Percentiles rank a stretch among this genome's conserved stretches.
phyloP scores from a whole-genome alignment of 2,888 invertebrate species.

The Geotrupes spiniger region DNA sequence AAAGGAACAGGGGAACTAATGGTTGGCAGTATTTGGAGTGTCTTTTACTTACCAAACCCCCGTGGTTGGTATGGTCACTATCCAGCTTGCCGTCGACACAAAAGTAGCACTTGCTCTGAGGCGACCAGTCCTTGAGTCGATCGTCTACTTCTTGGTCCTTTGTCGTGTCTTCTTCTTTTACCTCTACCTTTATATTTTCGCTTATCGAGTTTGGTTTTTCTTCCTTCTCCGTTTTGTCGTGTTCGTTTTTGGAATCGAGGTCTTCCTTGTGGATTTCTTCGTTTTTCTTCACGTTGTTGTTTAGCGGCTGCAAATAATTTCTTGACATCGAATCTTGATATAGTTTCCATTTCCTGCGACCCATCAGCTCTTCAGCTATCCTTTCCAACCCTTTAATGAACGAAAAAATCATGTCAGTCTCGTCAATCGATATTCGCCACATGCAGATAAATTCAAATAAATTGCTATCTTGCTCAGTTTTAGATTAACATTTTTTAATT shows the following conservation, averaged over 20 bases:
- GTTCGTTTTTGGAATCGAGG: slow-evolving; percentile 25
- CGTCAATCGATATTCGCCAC: not conserved
- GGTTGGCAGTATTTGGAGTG: not conserved
- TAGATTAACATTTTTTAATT: too few relatives aligned
- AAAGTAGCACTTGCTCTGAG: slow-evolving; percentile 77
- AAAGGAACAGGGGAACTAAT: slow-evolving; percentile 3
- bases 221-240: slow-evolving; percentile 44
- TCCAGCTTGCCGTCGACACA: slow-evolving; percentile 73
- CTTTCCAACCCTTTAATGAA: slow-evolving; percentile 81
- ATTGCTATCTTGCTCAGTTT: too few relatives aligned
- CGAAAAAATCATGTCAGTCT: not conserved
- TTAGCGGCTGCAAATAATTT: slow-evolving; percentile 50
- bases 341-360: slow-evolving; percentile 94
- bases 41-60: slow-evolving; percentile 54
- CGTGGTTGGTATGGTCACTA: slow-evolving; percentile 55
- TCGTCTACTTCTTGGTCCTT: slow-evolving; percentile 35
- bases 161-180: slow-evolving; percentile 25
- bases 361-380: slow-evolving; percentile 96
- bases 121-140: slow-evolving; percentile 69
- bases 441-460: not conserved
- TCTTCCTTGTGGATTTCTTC: slow-evolving; percentile 36
- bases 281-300: slow-evolving; percentile 49
- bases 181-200: slow-evolving; percentile 8
- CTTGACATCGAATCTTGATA: slow-evolving; percentile 71
- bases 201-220: not conserved